A percentile compares a stretch with the other conserved stretches of the same genome.
These are phyloP conservation scores for Cebus imitator DNA, from an alignment of 2,113 vertebrate genomes.

Conservation along the genomic window DNA sequence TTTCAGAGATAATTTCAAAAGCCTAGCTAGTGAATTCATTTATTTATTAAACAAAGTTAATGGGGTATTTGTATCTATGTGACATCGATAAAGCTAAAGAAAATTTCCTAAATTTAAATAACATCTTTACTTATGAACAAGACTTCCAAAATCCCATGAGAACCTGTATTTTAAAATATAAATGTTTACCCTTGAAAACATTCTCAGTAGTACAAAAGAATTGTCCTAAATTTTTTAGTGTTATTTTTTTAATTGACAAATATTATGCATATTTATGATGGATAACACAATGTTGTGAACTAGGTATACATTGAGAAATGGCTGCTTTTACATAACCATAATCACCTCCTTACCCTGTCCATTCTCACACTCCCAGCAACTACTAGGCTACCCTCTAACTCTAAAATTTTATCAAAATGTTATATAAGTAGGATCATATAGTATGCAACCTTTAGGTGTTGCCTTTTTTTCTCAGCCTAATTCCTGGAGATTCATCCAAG, in stretches of 20 bases:
- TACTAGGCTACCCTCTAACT: background rate
- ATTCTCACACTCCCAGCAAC: background rate
- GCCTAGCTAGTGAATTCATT: background rate
- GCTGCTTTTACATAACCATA: background rate
- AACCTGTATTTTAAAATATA: background rate
- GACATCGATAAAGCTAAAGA: background rate
- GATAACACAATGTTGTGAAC: background rate
- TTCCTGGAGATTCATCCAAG: background rate
- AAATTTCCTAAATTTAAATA: constrained; percentile 14
- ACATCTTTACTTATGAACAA: background rate
- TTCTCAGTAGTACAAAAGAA: background rate
- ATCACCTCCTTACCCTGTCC: background rate
- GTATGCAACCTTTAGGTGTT: background rate
- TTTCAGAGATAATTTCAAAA: constrained; percentile 29
- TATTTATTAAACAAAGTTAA: constrained; percentile 27
- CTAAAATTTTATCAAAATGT: background rate
- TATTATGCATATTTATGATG: background rate
- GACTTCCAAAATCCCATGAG: background rate
- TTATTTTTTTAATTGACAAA: background rate
- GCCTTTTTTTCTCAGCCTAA: background rate
- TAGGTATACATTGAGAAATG: background rate
- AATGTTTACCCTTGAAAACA: background rate
- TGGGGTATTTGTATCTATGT: background rate
- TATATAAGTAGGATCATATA: background rate
- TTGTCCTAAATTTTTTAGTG: background rate